phyloP scores from a whole-genome alignment of 2,113 vertebrate species.

The Lepus timidus region DNA sequence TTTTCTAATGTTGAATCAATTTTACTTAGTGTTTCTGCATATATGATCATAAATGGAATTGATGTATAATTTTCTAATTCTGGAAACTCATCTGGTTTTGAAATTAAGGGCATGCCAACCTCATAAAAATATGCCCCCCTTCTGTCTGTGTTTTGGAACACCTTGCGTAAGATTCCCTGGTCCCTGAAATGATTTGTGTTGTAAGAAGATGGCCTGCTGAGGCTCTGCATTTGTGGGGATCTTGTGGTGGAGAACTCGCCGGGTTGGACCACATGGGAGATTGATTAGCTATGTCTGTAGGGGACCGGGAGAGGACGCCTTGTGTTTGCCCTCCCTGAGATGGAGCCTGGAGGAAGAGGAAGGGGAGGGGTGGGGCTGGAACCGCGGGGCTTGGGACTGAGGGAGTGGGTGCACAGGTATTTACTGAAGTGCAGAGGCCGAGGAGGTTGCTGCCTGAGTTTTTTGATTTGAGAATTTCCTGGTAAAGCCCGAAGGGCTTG shows the following conservation, averaged over 20 bases:
- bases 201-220: neutral
- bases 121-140: constrained; percentile 1
- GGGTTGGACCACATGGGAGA: neutral
- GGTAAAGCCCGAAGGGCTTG: constrained; percentile 13
- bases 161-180: neutral
- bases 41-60: constrained; percentile 4
- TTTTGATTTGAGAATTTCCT: neutral
- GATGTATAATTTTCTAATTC: constrained; percentile 1
- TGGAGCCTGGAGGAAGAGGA: neutral
- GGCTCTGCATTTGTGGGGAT: neutral
- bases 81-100: constrained; percentile 12
- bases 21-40: constrained; percentile 16
- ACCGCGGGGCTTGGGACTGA: neutral
- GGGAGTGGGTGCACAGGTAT: neutral
- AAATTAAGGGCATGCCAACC: constrained; percentile 13
- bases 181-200: constrained; percentile 21
- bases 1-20: neutral
- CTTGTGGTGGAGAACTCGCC: neutral
- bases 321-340: neutral
- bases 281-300: neutral
- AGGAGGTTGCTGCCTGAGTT: neutral
- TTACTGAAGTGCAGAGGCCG: neutral
- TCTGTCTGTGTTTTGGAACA: constrained; percentile 11
- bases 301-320: neutral
- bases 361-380: neutral